Base-by-base conservation (phyloP, 1,140 invertebrate species). In the Anastrepha ludens region DNA sequence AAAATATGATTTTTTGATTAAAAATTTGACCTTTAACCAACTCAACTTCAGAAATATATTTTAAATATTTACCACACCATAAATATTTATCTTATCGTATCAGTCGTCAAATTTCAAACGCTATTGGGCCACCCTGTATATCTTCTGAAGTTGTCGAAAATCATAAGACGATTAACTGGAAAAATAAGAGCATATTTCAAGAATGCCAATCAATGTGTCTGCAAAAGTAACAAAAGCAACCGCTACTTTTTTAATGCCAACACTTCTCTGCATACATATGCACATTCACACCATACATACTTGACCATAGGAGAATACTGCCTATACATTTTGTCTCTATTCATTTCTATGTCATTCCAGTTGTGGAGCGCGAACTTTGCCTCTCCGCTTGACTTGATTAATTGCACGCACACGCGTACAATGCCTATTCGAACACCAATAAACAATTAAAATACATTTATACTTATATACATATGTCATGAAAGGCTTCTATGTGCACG, bases 301-400 rank as follows among this genome's bases (percentile, higher is more conserved):
- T 29, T 13, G 62, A 64, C n/a, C 65, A 70, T 15, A 8, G 65
- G 65, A 41, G 2, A 13, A 70, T 70, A 41, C 13, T 15, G 29
- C 13, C 65, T 5, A 70, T 15, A 17, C 8, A 13, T 41, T 67
- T 67, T 67, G 3, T 67, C 29, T 39, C 29, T 67, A 2, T 67
- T 67, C 3, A 5, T 7, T 67, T 67, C 39, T 67, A 67, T 67
- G 64, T 20, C 50, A n/a, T 55, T 81, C 47, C 74, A 81, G n/a
- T 81, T 81, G 74, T 55, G 74, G 44, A 47, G n/a, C 74, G 47
- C 47, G 74, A 81, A 81, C 74, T 55, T 58, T 55, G 74, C 47
- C n/a, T 58, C n/a, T 55, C 47, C 47, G 20, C 47, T 58, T 6
- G 55, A 81, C 50, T 55, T 81, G 74, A 81, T 81, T 81, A 81